These are phyloP conservation scores for Dendronephthya gigantea DNA, from an alignment of 64 coral and sea anemone genomes.

Conservation along the genomic window DNA sequence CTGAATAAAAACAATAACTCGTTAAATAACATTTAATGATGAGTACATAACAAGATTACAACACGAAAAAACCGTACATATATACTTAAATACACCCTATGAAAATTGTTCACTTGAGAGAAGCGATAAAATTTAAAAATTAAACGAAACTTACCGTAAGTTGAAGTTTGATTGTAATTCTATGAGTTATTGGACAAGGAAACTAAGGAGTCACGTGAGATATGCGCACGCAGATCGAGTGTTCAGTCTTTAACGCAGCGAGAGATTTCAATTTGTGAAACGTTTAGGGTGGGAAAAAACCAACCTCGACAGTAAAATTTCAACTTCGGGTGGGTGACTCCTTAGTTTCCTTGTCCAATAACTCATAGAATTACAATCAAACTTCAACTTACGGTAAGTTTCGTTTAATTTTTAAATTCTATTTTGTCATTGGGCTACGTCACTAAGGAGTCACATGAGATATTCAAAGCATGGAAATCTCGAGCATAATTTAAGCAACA, in stretches of 20 bases:
- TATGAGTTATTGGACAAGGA: not conserved
- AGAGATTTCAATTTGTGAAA: not conserved
- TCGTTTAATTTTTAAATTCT: slow-evolving; percentile 4
- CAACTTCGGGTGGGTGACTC: not conserved
- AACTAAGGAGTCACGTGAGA: not conserved
- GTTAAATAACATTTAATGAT: too few relatives aligned
- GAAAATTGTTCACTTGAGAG: too few relatives aligned
- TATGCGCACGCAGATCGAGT: slow-evolving; percentile 10
- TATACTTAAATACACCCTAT: too few relatives aligned
- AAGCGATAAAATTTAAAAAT: too few relatives aligned
- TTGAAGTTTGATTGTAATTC: not conserved
- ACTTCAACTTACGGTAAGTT: not conserved
- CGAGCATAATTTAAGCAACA: slow-evolving; percentile 16
- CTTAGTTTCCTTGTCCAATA: slow-evolving; percentile 1
- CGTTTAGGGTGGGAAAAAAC: not conserved
- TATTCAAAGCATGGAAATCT: not conserved
- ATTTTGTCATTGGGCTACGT: slow-evolving; percentile 4
- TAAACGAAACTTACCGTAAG: too few relatives aligned
- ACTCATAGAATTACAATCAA: slow-evolving; percentile 6
- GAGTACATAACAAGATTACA: too few relatives aligned
- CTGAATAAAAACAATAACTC: too few relatives aligned
- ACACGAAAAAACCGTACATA: too few relatives aligned
- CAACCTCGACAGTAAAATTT: not conserved
- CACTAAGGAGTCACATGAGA: slow-evolving; percentile 23
- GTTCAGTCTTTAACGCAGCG: not conserved